Percentiles rank a stretch among this genome's conserved stretches.
Evolutionary conservation across 2,888 invertebrate genomes (phyloP).

Genomic region (Helobdella robusta): DNA sequence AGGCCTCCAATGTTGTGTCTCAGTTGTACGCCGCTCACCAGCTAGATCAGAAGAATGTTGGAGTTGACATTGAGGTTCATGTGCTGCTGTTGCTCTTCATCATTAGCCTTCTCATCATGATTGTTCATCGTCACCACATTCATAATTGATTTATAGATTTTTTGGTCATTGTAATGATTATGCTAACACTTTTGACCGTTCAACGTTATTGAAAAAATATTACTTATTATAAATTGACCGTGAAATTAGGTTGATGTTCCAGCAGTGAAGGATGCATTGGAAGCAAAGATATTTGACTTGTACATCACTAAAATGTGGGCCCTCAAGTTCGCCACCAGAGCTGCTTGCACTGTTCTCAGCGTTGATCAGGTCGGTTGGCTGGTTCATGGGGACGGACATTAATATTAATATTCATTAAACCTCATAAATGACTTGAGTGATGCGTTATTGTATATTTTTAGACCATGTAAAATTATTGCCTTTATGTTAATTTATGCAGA

Average conservation of each 20-base stretch:
- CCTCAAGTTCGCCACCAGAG: conserved; percentile 84
- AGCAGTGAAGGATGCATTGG: conserved; percentile 64
- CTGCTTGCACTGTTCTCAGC: conserved; percentile 80
- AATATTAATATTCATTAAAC: neutral
- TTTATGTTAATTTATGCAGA: conserved; percentile 49
- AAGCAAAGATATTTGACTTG: conserved; percentile 63
- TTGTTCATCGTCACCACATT: too few relatives aligned
- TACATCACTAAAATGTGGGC: conserved; percentile 79
- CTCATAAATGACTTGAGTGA: neutral
- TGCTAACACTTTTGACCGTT: too few relatives aligned
- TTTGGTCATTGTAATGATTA: too few relatives aligned
- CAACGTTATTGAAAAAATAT: too few relatives aligned
- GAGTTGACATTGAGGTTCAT: conserved; percentile 73
- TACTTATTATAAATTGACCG: neutral
- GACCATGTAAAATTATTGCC: neutral
- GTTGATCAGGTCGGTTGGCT: conserved; percentile 67
- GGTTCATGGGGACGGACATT: neutral
- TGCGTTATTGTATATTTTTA: too few relatives aligned
- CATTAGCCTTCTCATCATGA: too few relatives aligned
- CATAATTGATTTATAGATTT: too few relatives aligned
- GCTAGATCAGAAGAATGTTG: conserved; percentile 68
- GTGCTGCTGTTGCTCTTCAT: too few relatives aligned
- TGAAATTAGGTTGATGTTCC: conserved; percentile 56
- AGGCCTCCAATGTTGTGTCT: conserved; percentile 67
- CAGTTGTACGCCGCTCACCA: conserved; percentile 88